phyloP scores from a whole-genome alignment of 2,797 vertebrate genomes.

The Macropus fuliginosus region DNA sequence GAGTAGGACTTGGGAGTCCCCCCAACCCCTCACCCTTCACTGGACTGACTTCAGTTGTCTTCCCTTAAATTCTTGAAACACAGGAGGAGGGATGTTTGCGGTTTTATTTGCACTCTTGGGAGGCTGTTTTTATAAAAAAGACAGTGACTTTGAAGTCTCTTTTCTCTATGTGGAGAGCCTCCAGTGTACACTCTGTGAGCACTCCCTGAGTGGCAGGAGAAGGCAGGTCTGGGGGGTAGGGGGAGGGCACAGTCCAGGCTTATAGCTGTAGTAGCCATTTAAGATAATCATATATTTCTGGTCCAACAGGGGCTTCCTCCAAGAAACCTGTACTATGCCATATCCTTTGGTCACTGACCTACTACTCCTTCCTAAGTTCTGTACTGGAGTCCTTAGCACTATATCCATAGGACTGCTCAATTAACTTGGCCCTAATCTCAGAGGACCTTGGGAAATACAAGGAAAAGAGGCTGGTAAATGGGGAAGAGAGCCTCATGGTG shows the following conservation, averaged over 20 bases:
- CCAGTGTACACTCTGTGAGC: constrained; percentile 41
- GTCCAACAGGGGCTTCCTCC: constrained; percentile 60
- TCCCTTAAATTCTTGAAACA: constrained; percentile 52
- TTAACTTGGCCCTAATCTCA: constrained; percentile 15
- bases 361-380: constrained; percentile 38
- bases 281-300: constrained; percentile 72
- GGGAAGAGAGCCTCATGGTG: background rate
- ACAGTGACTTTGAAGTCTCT: constrained; percentile 82
- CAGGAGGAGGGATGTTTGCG: constrained; percentile 40
- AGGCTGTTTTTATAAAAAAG: constrained; percentile 67
- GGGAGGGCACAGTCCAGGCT: constrained; percentile 54
- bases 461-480: constrained; percentile 8
- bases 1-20: constrained; percentile 1
- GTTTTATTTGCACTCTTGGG: constrained; percentile 56
- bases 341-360: constrained; percentile 56
- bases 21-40: constrained; percentile 19
- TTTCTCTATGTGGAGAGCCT: constrained; percentile 45
- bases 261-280: constrained; percentile 77
- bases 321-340: constrained; percentile 45
- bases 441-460: background rate
- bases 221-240: constrained; percentile 33
- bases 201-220: constrained; percentile 67
- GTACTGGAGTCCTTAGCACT: background rate
- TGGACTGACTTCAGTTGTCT: constrained; percentile 8
- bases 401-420: background rate